Percentiles rank a stretch among this genome's conserved stretches.
Evolutionary conservation across 1,140 invertebrate species (phyloP).

Genomic region (Drosophila kanapiae): DNA sequence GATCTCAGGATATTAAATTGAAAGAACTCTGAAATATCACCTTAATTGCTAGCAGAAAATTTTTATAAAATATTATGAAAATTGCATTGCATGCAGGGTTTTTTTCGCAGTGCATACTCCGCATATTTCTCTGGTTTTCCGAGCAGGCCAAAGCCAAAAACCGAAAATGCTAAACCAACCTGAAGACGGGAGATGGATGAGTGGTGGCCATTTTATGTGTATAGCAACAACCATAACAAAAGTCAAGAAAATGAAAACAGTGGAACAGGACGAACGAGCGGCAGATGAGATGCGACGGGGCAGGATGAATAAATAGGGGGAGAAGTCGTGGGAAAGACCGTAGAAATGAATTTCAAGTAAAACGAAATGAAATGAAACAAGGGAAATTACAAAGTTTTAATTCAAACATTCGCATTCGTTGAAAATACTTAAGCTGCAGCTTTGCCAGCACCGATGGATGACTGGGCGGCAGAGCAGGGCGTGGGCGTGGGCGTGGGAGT

Average conservation of each 20-base stretch:
- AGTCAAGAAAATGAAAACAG: conserved; percentile 65
- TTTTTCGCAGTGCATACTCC: not conserved
- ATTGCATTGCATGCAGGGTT: too few relatives aligned
- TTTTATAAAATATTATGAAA: too few relatives aligned
- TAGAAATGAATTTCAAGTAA: conserved; percentile 81
- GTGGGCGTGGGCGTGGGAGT: conserved; percentile 5
- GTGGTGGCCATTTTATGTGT: conserved; percentile 59
- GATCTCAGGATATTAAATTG: not conserved
- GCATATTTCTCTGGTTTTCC: conserved; percentile 7
- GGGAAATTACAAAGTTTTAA: conserved; percentile 84
- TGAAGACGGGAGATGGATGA: conserved; percentile 63
- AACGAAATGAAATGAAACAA: conserved; percentile 83
- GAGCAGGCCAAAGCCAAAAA: conserved; percentile 40
- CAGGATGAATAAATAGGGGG: conserved; percentile 20
- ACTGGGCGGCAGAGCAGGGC: not conserved
- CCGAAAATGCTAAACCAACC: conserved; percentile 57
- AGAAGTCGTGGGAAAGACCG: conserved; percentile 51
- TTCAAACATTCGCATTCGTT: conserved; percentile 82
- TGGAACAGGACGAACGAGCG: not conserved
- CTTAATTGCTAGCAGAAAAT: not conserved
- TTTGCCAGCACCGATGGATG: conserved; percentile 36
- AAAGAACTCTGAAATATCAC: not conserved
- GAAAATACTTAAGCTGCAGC: conserved; percentile 80
- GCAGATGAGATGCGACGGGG: conserved; percentile 27
- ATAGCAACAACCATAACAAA: conserved; percentile 40